Evolutionary conservation across 2,797 vertebrate species (phyloP).

Genomic region (Hozukius guyotensis): DNA sequence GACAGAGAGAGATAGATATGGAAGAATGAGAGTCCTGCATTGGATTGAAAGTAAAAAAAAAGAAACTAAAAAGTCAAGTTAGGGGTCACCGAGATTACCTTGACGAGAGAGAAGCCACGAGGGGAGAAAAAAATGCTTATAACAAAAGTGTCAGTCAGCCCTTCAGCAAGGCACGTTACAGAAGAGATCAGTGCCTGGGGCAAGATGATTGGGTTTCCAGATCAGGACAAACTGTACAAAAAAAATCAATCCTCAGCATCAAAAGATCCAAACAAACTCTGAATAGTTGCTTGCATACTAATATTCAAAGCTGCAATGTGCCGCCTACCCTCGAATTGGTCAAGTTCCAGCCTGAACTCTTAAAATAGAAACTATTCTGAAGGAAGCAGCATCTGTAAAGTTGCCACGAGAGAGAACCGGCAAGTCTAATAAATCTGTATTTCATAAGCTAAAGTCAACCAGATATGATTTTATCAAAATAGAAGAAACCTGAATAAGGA

Average conservation of each 20-base stretch:
- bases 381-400: neutral
- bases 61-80: neutral
- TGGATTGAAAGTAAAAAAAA: neutral
- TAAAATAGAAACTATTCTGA: neutral
- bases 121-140: neutral
- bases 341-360: neutral
- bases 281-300: neutral
- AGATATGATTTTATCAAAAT: neutral
- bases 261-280: neutral
- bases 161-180: conserved; percentile 4
- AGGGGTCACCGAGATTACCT: conserved; percentile 21
- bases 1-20: neutral
- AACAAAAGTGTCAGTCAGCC: neutral
- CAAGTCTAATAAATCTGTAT: neutral
- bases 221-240: neutral
- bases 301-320: neutral
- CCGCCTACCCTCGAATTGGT: neutral
- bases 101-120: neutral
- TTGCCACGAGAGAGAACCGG: neutral
- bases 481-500: neutral
- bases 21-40: neutral
- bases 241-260: neutral
- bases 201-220: conserved; percentile 2
- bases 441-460: neutral
- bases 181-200: neutral